Evolutionary conservation across 2,797 vertebrate species (phyloP).

Genomic region (Acrocephalus scirpaceus): DNA sequence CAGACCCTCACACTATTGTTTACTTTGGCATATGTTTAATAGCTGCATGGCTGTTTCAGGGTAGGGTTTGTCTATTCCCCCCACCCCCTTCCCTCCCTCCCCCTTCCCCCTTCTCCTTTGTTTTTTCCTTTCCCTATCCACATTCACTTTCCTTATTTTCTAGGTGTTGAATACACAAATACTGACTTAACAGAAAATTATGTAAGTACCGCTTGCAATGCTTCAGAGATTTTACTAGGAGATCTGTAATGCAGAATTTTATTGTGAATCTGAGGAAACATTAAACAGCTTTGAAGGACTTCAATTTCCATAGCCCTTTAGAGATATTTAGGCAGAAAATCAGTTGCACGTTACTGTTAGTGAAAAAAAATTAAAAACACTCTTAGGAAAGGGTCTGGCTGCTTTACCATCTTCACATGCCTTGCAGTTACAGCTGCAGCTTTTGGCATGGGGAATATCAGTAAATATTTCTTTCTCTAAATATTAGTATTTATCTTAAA

Average conservation of each 20-base stretch:
- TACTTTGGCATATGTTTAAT: slow-evolving; percentile 80
- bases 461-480: slow-evolving; percentile 50
- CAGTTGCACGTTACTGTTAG: slow-evolving; percentile 50
- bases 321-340: slow-evolving; percentile 65
- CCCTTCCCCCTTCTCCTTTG: slow-evolving; percentile 21
- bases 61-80: background rate
- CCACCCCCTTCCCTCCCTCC: background rate
- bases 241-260: slow-evolving; percentile 64
- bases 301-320: slow-evolving; percentile 66
- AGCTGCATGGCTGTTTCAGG: slow-evolving; percentile 71
- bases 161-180: slow-evolving; percentile 74
- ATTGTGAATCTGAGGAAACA: slow-evolving; percentile 65
- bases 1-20: slow-evolving; percentile 75
- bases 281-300: slow-evolving; percentile 74
- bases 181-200: slow-evolving; percentile 72
- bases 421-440: slow-evolving; percentile 6
- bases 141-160: slow-evolving; percentile 61
- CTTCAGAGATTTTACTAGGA: slow-evolving; percentile 70
- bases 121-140: slow-evolving; percentile 50
- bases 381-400: background rate
- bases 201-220: slow-evolving; percentile 52
- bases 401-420: slow-evolving; percentile 17
- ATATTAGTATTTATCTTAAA: slow-evolving; percentile 49
- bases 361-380: background rate
- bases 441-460: slow-evolving; percentile 1